Conservation (phyloP, 2,797 vertebrate species). For the Carapus acus region DNA sequence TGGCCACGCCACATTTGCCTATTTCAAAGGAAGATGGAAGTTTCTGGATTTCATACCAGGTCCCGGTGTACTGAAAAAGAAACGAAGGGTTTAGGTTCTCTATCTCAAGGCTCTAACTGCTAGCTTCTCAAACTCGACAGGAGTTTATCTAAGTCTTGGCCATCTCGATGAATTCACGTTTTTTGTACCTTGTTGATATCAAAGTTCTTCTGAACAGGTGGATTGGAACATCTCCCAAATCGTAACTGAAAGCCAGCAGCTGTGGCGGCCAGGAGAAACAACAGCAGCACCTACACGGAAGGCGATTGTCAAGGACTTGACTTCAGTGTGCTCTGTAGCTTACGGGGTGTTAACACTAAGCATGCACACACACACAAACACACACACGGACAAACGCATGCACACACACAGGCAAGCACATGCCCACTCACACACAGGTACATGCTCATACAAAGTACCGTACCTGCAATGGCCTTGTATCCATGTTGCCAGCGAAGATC, state of each 20-base stretch:
- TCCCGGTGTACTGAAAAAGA: slow-evolving; percentile 65
- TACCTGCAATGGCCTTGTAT: slow-evolving; percentile 41
- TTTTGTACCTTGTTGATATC: slow-evolving; percentile 31
- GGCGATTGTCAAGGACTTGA: not conserved
- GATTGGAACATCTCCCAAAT: slow-evolving; percentile 8
- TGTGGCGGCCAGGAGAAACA: slow-evolving; percentile 13
- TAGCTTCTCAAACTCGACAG: not conserved
- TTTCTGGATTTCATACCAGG: slow-evolving; percentile 82
- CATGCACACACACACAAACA: not conserved
- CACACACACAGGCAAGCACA: no score
- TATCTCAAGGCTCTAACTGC: not conserved
- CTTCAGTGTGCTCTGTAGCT: not conserved
- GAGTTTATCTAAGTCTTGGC: no score
- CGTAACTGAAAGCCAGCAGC: slow-evolving; percentile 33
- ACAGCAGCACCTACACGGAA: slow-evolving; percentile 30
- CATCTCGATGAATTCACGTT: not conserved
- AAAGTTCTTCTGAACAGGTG: slow-evolving; percentile 42
- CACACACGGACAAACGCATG: not conserved
- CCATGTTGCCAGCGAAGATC: not conserved
- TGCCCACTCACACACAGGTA: not conserved
- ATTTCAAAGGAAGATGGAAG: slow-evolving; percentile 71
- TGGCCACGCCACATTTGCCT: slow-evolving; percentile 73
- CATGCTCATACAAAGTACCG: no score
- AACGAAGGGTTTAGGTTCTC: not conserved
- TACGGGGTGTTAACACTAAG: not conserved